phyloP scores from a whole-genome alignment of 2,797 vertebrate species.

The Oryzias dopingdopingensis region DNA sequence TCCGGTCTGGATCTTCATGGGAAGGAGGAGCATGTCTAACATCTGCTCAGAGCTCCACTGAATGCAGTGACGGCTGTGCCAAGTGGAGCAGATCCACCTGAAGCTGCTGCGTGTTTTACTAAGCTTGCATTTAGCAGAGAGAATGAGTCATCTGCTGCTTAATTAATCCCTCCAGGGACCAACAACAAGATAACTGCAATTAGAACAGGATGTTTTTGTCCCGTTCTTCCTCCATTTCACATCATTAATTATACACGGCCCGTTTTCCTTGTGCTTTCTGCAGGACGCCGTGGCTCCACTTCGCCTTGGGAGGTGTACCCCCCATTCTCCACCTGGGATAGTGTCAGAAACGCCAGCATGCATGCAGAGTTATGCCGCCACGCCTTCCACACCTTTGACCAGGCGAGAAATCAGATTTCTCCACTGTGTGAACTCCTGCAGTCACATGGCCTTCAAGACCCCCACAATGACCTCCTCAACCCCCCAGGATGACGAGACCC shows the following conservation, averaged over 20 bases:
- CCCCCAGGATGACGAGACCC: constrained; percentile 17
- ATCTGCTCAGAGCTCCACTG: constrained; percentile 14
- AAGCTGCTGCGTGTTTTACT: constrained; percentile 60
- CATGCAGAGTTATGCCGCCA: constrained; percentile 55
- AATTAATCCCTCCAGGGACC: constrained; percentile 66
- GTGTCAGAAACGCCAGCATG: constrained; percentile 65
- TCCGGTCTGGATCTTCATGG: too few relatives aligned
- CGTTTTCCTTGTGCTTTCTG: constrained; percentile 51
- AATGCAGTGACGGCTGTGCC: constrained; percentile 19
- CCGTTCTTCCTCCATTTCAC: constrained; percentile 51
- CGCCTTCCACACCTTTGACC: constrained; percentile 31
- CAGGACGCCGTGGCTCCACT: constrained; percentile 41
- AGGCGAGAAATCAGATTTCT: not conserved
- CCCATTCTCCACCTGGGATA: constrained; percentile 47
- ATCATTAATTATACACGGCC: constrained; percentile 73
- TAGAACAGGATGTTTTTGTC: constrained; percentile 56
- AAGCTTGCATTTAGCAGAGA: constrained; percentile 50
- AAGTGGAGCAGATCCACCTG: constrained; percentile 35
- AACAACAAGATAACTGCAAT: constrained; percentile 64
- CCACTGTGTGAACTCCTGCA: constrained; percentile 14
- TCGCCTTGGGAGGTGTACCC: constrained; percentile 41
- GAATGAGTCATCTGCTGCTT: constrained; percentile 44
- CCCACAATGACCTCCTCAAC: constrained; percentile 55
- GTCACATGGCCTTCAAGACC: too few relatives aligned
- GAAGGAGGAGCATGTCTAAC: too few relatives aligned